Evolutionary conservation across 2,888 invertebrate species (phyloP).

Genomic region (Ophion slaviceki): DNA sequence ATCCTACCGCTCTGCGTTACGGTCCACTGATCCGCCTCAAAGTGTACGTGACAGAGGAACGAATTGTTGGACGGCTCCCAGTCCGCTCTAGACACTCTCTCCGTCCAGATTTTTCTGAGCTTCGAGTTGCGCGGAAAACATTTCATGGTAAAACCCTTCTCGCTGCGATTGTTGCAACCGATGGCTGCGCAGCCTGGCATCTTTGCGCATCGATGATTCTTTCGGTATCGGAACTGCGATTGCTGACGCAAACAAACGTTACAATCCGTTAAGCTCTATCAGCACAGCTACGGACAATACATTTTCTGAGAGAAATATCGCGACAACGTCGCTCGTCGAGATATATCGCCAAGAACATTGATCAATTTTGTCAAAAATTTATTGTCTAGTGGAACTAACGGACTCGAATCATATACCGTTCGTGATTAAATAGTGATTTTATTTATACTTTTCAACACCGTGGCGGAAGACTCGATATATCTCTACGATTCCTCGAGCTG

Average conservation of each 20-base stretch:
- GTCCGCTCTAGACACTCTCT: conserved; percentile 79
- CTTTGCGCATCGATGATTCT: conserved; percentile 62
- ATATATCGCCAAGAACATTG: too few relatives aligned
- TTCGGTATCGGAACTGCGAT: not conserved
- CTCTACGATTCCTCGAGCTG: not conserved
- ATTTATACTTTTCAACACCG: not conserved
- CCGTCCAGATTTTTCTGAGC: conserved; percentile 80
- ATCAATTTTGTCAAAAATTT: too few relatives aligned
- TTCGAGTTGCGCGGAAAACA: conserved; percentile 81
- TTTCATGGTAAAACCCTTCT: conserved; percentile 82
- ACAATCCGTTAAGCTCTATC: not conserved
- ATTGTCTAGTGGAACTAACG: too few relatives aligned
- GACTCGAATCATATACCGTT: too few relatives aligned
- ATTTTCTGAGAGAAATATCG: too few relatives aligned
- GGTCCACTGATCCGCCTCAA: conserved; percentile 78
- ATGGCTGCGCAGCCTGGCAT: conserved; percentile 82
- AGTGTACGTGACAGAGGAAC: conserved; percentile 81
- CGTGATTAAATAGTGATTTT: too few relatives aligned
- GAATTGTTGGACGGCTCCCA: conserved; percentile 82
- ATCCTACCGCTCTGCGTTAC: conserved; percentile 75
- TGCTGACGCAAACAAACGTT: conserved; percentile 31
- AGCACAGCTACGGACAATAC: not conserved
- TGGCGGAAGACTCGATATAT: not conserved
- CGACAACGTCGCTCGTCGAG: too few relatives aligned
- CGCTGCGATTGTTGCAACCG: conserved; percentile 81